Evolutionary conservation across 1,140 invertebrate species (phyloP).

Genomic region (Dendroctonus ponderosae): DNA sequence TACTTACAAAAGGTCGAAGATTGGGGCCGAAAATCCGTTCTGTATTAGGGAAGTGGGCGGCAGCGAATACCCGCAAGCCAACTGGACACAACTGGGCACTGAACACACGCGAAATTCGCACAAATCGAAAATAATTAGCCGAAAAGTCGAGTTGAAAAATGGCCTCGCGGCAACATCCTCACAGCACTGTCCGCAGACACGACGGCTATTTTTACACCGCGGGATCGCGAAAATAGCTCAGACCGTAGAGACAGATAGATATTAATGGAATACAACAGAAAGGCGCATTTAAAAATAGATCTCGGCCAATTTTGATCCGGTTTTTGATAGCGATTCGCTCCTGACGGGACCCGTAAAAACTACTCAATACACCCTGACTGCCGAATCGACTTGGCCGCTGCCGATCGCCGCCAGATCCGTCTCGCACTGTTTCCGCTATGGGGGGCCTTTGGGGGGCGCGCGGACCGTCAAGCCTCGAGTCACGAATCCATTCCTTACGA

Average conservation of each 20-base stretch:
- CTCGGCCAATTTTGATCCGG: constrained; percentile 40
- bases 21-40: not conserved
- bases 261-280: constrained; percentile 45
- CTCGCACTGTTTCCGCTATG: not conserved
- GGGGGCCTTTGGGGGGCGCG: constrained; percentile 2
- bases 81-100: not conserved
- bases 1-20: not conserved
- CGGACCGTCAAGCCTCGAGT: constrained; percentile 3
- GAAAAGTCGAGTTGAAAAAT: constrained; percentile 44
- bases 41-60: not conserved
- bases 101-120: not conserved
- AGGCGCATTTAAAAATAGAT: constrained; percentile 49
- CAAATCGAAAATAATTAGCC: constrained; percentile 26
- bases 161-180: constrained; percentile 46
- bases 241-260: constrained; percentile 45
- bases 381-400: constrained; percentile 41
- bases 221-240: constrained; percentile 48
- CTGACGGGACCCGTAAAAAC: constrained; percentile 47
- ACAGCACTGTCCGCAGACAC: constrained; percentile 38
- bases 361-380: constrained; percentile 48
- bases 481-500: constrained; percentile 24
- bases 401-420: constrained; percentile 10
- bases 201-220: constrained; percentile 48
- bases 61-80: not conserved
- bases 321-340: constrained; percentile 44